Evolutionary conservation across 2,113 vertebrate species (phyloP).

Genomic region (Proterorhinus semilunaris): DNA sequence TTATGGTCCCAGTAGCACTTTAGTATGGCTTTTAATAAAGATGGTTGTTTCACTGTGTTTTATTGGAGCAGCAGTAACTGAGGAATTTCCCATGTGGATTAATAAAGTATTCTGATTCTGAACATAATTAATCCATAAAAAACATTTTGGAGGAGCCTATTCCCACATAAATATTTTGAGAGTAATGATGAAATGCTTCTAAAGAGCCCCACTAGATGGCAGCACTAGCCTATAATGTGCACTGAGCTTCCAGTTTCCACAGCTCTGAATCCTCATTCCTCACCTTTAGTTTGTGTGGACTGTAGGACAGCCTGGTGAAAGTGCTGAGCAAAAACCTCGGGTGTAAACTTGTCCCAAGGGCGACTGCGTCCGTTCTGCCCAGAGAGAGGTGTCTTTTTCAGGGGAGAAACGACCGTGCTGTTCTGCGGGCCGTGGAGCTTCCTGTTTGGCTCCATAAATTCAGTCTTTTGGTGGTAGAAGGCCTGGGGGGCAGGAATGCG

Average conservation of each 20-base stretch:
- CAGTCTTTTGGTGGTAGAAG: constrained; percentile 73
- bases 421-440: constrained; percentile 81
- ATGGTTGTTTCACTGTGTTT: too few relatives aligned
- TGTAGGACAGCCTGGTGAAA: constrained; percentile 97
- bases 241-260: not conserved
- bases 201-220: constrained; percentile 55
- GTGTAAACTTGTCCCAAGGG: constrained; percentile 89
- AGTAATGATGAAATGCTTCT: too few relatives aligned
- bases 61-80: too few relatives aligned
- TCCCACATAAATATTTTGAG: too few relatives aligned
- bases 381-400: constrained; percentile 79
- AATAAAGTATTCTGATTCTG: too few relatives aligned
- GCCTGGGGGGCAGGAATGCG: constrained; percentile 57
- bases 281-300: constrained; percentile 95
- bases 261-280: not conserved
- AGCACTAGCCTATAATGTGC: constrained; percentile 2
- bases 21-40: too few relatives aligned
- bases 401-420: constrained; percentile 62
- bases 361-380: constrained; percentile 85
- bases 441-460: constrained; percentile 73
- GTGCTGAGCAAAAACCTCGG: constrained; percentile 94
- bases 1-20: too few relatives aligned
- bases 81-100: too few relatives aligned
- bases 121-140: too few relatives aligned
- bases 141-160: too few relatives aligned